Percentiles rank a stretch among this genome's conserved stretches.
These are phyloP conservation scores for Zoanthus gigantus DNA, from an alignment of 92 coral and sea anemone genomes.

Conservation along the genomic window DNA sequence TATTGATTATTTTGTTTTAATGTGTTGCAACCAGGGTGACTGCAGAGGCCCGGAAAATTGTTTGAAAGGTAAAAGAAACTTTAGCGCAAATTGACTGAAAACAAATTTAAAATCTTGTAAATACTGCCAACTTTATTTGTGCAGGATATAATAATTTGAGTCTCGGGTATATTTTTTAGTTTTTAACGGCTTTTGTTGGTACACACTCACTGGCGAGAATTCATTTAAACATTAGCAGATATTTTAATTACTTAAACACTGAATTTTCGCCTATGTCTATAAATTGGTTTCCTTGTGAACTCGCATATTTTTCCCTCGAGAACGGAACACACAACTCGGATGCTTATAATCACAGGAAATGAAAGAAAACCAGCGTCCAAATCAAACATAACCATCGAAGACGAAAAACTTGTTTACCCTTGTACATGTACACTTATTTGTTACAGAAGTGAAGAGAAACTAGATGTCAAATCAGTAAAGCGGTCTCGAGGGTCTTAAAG, in stretches of 20 bases:
- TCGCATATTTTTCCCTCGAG: background rate
- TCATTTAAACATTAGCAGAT: background rate
- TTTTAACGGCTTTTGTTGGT: conserved; percentile 32
- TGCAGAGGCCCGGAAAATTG: background rate
- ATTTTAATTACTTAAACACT: background rate
- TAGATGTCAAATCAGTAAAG: background rate
- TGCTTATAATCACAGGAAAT: background rate
- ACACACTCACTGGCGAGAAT: conserved; percentile 6
- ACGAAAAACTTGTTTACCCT: background rate
- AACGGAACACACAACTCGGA: background rate
- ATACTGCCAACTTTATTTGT: conserved; percentile 25
- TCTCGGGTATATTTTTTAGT: background rate
- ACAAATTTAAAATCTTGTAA: background rate
- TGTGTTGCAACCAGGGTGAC: conserved; percentile 8
- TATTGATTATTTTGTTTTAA: background rate
- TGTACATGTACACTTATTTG: background rate
- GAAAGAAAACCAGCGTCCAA: background rate
- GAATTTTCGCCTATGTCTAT: background rate
- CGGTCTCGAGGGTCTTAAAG: background rate
- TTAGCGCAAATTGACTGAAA: conserved; percentile 7
- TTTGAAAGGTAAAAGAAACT: conserved; percentile 1
- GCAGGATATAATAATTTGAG: conserved; percentile 1
- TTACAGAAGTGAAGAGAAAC: background rate
- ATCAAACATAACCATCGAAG: background rate
- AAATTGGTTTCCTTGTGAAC: too few relatives aligned